These are phyloP conservation scores for Martes martes DNA, from an alignment of 2,113 vertebrate genomes.

Conservation along the genomic window DNA sequence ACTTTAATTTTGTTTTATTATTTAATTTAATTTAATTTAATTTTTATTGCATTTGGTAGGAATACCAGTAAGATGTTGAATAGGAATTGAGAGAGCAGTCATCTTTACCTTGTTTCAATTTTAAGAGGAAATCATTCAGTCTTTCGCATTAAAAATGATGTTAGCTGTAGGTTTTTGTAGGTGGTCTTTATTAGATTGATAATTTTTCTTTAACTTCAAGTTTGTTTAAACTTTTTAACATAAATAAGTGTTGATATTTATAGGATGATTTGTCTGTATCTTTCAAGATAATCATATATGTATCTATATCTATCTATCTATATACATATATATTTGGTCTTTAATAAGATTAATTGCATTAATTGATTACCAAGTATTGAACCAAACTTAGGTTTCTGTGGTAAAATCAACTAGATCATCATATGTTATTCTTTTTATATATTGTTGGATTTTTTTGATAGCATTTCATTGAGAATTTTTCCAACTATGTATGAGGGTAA, in stretches of 20 bases:
- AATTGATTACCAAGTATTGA: background rate
- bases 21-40: background rate
- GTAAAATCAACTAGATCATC: background rate
- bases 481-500: background rate
- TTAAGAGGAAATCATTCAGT: background rate
- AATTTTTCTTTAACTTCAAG: background rate
- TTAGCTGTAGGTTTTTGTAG: background rate
- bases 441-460: background rate
- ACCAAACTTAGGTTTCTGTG: background rate
- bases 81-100: background rate
- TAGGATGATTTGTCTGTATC: background rate
- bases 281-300: background rate
- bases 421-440: background rate
- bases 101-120: background rate
- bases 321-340: background rate
- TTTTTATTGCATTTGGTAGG: background rate
- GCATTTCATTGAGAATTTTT: background rate
- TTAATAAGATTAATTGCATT: background rate
- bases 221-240: background rate
- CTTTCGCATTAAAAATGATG: background rate
- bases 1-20: background rate
- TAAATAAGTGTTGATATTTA: background rate
- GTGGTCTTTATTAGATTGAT: background rate
- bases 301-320: background rate
- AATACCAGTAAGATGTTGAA: background rate